A percentile compares a stretch with the other conserved stretches of the same genome.
Evolutionary conservation across 1,140 invertebrate genomes (phyloP).

Genomic region (Nebria ingens): DNA sequence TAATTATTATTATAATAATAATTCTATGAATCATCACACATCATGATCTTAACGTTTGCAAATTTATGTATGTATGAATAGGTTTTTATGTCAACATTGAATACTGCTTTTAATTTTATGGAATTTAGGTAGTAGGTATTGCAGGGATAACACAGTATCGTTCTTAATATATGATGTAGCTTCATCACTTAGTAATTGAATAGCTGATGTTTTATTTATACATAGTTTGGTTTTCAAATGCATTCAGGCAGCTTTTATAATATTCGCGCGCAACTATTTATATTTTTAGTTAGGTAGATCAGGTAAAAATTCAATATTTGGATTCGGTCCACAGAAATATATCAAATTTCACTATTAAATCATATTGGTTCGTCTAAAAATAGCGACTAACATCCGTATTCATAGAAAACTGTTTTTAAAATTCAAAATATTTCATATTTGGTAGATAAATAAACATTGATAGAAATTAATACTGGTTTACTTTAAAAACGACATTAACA

Average conservation of each 20-base stretch:
- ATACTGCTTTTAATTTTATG: constrained; percentile 1
- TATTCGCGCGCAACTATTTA: not conserved
- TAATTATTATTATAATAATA: not conserved
- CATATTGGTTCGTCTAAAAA: no score
- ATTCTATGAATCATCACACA: not conserved
- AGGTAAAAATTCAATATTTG: constrained; percentile 6
- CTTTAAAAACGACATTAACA: no score
- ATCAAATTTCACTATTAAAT: no score
- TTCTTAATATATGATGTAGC: not conserved
- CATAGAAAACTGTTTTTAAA: no score
- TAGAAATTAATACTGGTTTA: no score
- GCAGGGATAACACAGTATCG: constrained; percentile 5
- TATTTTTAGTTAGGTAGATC: not conserved
- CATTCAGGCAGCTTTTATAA: not conserved
- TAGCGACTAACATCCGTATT: no score
- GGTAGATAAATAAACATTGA: no score
- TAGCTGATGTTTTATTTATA: not conserved
- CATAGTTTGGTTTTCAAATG: not conserved
- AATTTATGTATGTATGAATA: no score
- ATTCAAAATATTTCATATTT: no score
- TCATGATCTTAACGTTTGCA: not conserved
- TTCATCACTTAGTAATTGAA: not conserved
- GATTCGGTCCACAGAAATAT: not conserved
- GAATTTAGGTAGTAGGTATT: not conserved
- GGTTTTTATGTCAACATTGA: constrained; percentile 6